phyloP scores from a whole-genome alignment of 1,140 invertebrate species.

The Xylocopa sonorina region DNA sequence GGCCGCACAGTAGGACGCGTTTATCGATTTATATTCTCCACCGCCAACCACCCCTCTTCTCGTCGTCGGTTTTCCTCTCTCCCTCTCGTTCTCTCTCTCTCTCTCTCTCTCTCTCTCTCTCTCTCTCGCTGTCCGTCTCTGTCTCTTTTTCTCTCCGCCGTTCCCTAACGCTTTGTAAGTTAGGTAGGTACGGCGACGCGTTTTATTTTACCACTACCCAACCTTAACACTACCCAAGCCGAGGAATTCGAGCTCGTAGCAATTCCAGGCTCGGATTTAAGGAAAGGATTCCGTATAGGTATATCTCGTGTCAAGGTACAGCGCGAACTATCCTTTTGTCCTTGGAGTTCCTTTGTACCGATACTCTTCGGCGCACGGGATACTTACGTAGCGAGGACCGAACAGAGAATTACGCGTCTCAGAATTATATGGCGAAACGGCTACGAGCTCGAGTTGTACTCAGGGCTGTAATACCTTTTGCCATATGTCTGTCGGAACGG shows the following conservation, averaged over 20 bases:
- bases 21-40: constrained; percentile 32
- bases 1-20: background rate
- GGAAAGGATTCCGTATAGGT: constrained; percentile 37
- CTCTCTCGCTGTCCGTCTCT: background rate
- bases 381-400: background rate
- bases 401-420: constrained; percentile 5
- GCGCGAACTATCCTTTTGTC: constrained; percentile 64
- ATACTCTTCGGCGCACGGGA: background rate
- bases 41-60: too few species aligned
- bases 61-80: too few species aligned
- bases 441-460: background rate
- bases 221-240: constrained; percentile 45
- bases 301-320: constrained; percentile 46
- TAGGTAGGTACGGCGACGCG: too few species aligned
- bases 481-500: constrained; percentile 39
- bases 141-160: too few species aligned
- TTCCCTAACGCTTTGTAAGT: constrained; percentile 36
- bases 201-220: constrained; percentile 58
- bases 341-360: constrained; percentile 32
- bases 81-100: background rate
- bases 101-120: background rate
- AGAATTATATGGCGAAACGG: constrained; percentile 11
- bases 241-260: background rate
- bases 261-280: constrained; percentile 23
- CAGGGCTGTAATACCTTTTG: constrained; percentile 32